These are phyloP conservation scores for Hesperia comma DNA, from an alignment of 2,888 invertebrate genomes.

Conservation along the genomic window DNA sequence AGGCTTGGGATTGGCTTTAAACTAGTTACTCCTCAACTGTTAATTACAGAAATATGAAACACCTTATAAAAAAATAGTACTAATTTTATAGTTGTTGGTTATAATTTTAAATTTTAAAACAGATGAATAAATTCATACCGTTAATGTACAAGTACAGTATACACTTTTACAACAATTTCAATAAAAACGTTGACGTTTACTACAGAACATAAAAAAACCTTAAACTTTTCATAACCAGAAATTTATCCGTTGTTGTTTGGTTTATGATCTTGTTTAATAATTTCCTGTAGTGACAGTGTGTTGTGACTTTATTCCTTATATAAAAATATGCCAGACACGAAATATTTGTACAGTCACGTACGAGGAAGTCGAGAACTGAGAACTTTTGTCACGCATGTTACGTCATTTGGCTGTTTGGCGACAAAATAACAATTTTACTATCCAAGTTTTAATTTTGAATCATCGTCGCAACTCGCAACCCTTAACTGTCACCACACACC, in stretches of 20 bases:
- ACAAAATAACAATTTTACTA: not conserved
- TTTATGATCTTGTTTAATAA: slow-evolving; percentile 18
- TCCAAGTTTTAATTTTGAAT: too few species aligned
- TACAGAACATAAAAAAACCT: slow-evolving; percentile 6
- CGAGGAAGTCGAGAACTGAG: slow-evolving; percentile 18
- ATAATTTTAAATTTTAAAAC: too few species aligned
- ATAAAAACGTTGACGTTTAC: not conserved
- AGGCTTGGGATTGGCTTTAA: too few species aligned
- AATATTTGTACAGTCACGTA: slow-evolving; percentile 26
- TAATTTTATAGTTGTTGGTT: too few species aligned
- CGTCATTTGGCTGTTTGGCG: not conserved
- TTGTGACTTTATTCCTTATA: slow-evolving; percentile 22
- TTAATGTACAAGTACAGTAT: not conserved
- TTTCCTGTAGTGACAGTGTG: slow-evolving; percentile 19
- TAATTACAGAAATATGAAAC: too few species aligned
- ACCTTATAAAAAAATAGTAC: too few species aligned
- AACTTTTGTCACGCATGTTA: slow-evolving; percentile 27
- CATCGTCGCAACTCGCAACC: too few species aligned
- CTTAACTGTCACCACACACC: too few species aligned
- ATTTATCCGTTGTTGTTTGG: not conserved
- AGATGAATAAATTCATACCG: too few species aligned
- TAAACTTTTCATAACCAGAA: slow-evolving; percentile 4
- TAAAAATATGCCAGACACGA: slow-evolving; percentile 19
- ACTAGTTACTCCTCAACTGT: too few species aligned
- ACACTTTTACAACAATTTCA: not conserved